These are phyloP conservation scores for Datnioides undecimradiatus DNA, from an alignment of 2,113 vertebrate genomes.

Conservation along the genomic window DNA sequence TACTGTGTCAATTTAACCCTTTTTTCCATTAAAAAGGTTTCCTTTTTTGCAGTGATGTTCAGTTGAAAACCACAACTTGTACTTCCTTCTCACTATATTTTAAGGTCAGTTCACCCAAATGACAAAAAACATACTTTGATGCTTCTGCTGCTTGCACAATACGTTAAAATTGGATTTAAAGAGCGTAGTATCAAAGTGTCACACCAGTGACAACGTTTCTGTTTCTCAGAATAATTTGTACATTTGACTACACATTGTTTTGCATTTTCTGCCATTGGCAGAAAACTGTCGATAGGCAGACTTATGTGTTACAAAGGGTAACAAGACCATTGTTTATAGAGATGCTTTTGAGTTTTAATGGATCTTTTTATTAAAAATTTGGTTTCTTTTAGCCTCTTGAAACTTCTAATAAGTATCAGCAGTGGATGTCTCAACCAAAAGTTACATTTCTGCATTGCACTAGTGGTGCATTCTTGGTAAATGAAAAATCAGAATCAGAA, in stretches of 20 bases:
- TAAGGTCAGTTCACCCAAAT: background rate
- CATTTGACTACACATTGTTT: background rate
- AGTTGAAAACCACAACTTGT: conserved; percentile 44
- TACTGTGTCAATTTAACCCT: background rate
- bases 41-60: background rate
- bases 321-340: background rate
- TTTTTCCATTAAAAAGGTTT: conserved; percentile 38
- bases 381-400: background rate
- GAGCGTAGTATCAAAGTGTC: too few relatives aligned
- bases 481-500: too few relatives aligned
- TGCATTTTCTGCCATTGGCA: background rate
- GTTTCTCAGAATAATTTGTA: background rate
- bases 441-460: background rate
- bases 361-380: background rate
- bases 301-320: background rate
- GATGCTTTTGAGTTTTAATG: background rate
- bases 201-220: background rate
- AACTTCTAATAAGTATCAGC: background rate
- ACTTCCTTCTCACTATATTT: background rate
- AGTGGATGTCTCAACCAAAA: background rate
- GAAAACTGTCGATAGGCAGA: background rate
- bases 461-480: too few relatives aligned
- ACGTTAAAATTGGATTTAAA: background rate
- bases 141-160: too few relatives aligned
- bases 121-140: background rate